Conservation (phyloP, 2,888 invertebrate genomes). For the Leucania comma region DNA sequence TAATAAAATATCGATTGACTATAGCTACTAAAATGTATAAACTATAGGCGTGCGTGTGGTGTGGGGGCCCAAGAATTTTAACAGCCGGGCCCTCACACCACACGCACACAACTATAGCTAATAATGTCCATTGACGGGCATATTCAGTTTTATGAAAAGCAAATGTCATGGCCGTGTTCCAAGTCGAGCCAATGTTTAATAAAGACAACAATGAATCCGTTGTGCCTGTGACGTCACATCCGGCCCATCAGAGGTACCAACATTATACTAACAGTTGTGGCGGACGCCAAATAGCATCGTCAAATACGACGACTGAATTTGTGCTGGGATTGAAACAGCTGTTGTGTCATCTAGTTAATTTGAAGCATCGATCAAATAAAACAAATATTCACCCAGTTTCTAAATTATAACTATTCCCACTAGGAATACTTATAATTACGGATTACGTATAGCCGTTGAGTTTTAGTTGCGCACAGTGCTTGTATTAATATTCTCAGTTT, state of each 20-base stretch:
- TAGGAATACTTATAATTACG: too few species aligned
- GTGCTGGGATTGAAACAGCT: constrained; percentile 25
- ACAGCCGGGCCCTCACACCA: too few species aligned
- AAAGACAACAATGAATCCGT: constrained; percentile 26
- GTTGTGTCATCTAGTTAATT: constrained; percentile 28
- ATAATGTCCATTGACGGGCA: constrained; percentile 9
- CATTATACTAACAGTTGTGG: constrained; percentile 2
- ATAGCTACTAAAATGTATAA: too few species aligned
- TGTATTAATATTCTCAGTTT: too few species aligned
- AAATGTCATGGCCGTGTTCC: constrained; percentile 50
- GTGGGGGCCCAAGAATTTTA: too few species aligned
- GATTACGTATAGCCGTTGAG: not conserved
- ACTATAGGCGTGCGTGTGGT: too few species aligned
- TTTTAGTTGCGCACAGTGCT: not conserved
- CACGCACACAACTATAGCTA: not conserved
- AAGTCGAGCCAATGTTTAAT: constrained; percentile 32
- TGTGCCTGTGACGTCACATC: constrained; percentile 40
- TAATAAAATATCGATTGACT: not conserved
- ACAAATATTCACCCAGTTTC: not conserved
- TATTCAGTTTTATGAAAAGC: constrained; percentile 31
- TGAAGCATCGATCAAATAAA: not conserved
- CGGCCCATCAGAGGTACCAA: not conserved
- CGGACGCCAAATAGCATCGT: constrained; percentile 47
- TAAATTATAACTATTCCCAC: not conserved
- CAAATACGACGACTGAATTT: constrained; percentile 48